phyloP scores from a whole-genome alignment of 2,888 invertebrate species.

The Meteorus colon region DNA sequence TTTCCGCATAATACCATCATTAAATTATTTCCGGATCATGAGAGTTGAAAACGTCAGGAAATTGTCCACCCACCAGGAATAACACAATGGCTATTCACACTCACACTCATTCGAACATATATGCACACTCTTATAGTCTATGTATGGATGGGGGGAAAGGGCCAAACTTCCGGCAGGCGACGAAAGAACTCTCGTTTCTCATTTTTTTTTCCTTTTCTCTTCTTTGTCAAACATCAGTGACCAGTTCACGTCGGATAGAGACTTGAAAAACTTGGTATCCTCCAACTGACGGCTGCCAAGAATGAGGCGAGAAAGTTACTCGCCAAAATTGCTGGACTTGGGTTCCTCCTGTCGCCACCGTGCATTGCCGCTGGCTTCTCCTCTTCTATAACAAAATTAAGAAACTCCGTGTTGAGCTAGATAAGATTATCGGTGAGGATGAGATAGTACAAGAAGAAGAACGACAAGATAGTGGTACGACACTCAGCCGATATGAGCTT shows the following conservation, averaged over 20 bases:
- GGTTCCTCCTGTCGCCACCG: conserved; percentile 70
- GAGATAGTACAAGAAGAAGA: neutral
- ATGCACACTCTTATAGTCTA: conserved; percentile 19
- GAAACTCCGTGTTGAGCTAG: conserved; percentile 19
- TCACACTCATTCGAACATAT: conserved; percentile 19
- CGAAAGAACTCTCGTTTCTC: conserved; percentile 33
- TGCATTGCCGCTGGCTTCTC: conserved; percentile 67
- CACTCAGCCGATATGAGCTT: neutral
- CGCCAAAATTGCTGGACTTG: conserved; percentile 68
- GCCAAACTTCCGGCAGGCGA: conserved; percentile 18
- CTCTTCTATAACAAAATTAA: conserved; percentile 56
- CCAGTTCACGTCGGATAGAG: conserved; percentile 70
- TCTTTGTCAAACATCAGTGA: conserved; percentile 43
- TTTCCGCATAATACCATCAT: neutral
- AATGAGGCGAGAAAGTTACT: conserved; percentile 70
- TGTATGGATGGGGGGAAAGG: neutral
- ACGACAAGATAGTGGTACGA: neutral
- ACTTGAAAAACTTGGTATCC: conserved; percentile 71
- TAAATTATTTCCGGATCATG: neutral
- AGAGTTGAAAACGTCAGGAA: conserved; percentile 13
- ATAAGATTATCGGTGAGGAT: conserved; percentile 22
- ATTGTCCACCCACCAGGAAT: conserved; percentile 4
- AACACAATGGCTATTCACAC: conserved; percentile 19
- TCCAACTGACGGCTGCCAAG: conserved; percentile 70
- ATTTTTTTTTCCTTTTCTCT: neutral